A percentile compares a stretch with the other conserved stretches of the same genome.
Evolutionary conservation across 2,888 invertebrate species (phyloP).

Genomic region (Xestia sexstrigata): DNA sequence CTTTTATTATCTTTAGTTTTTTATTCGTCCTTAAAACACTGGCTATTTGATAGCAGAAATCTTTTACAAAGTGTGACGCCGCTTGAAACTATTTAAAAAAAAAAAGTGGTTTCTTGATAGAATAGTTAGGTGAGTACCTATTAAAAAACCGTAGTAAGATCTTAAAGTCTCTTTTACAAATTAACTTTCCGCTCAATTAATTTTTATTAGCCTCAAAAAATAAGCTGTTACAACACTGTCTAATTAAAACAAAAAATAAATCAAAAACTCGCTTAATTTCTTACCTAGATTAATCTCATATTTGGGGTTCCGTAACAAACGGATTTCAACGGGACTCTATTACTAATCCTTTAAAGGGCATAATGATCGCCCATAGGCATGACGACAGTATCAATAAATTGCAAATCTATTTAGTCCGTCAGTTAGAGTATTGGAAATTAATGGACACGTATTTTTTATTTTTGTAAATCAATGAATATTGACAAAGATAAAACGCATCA

Average conservation of each 20-base stretch:
- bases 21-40: background rate
- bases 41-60: background rate
- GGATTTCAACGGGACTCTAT: background rate
- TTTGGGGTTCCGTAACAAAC: constrained; percentile 7
- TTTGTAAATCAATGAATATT: no score
- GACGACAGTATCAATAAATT: no score
- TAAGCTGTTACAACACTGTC: constrained; percentile 31
- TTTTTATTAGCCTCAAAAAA: constrained; percentile 34
- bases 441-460: no score
- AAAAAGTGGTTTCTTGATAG: background rate
- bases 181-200: constrained; percentile 42
- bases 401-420: no score
- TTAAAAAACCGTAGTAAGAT: background rate
- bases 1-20: no score
- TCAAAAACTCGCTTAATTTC: constrained; percentile 1
- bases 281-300: constrained; percentile 5
- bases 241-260: constrained; percentile 37
- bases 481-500: no score
- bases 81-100: background rate
- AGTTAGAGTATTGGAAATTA: no score
- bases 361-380: no score
- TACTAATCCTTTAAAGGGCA: no score
- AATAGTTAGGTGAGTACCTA: background rate
- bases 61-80: background rate
- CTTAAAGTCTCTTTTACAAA: constrained; percentile 18